Percentiles rank a stretch among this genome's conserved stretches.
These are phyloP conservation scores for Sisor rabdophorus DNA, from an alignment of 2,113 vertebrate genomes.

Conservation along the genomic window DNA sequence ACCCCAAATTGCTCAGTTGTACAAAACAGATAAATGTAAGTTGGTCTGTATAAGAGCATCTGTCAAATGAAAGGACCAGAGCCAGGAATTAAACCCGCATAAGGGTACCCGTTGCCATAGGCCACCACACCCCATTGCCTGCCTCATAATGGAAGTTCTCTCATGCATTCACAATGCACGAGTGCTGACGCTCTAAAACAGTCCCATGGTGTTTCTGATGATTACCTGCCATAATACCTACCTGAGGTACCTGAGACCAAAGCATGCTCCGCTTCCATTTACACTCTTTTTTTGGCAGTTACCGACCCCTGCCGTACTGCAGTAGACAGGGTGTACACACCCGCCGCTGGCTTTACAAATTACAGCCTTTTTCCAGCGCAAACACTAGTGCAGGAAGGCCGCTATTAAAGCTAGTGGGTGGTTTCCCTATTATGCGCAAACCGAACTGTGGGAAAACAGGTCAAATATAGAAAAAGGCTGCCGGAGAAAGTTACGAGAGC, in stretches of 20 bases:
- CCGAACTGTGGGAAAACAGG: slow-evolving; percentile 55
- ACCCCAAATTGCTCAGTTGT: no score
- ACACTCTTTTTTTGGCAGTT: no score
- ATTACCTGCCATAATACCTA: slow-evolving; percentile 38
- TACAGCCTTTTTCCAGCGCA: slow-evolving; percentile 51
- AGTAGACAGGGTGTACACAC: slow-evolving; percentile 40
- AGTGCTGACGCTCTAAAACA: slow-evolving; percentile 25
- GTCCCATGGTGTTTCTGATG: slow-evolving; percentile 39
- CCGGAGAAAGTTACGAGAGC: slow-evolving; percentile 35
- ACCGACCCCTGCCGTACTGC: slow-evolving; percentile 15
- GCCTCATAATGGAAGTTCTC: slow-evolving; percentile 13
- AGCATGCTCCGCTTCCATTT: no score
- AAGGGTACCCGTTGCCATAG: no score
- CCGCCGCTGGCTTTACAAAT: slow-evolving; percentile 53
- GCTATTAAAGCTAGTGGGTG: slow-evolving; percentile 46
- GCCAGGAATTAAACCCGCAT: no score
- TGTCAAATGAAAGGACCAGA: no score
- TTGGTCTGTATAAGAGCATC: no score
- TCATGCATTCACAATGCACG: slow-evolving; percentile 21
- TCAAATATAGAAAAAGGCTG: slow-evolving; percentile 62
- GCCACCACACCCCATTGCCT: no score
- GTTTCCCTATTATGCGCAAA: slow-evolving; percentile 29
- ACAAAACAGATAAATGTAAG: no score
- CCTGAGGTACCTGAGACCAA: no score
- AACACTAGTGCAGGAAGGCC: slow-evolving; percentile 40